A percentile compares a stretch with the other conserved stretches of the same genome.
phyloP scores from a whole-genome alignment of 2,797 vertebrate species.

The Megalops cyprinoides region DNA sequence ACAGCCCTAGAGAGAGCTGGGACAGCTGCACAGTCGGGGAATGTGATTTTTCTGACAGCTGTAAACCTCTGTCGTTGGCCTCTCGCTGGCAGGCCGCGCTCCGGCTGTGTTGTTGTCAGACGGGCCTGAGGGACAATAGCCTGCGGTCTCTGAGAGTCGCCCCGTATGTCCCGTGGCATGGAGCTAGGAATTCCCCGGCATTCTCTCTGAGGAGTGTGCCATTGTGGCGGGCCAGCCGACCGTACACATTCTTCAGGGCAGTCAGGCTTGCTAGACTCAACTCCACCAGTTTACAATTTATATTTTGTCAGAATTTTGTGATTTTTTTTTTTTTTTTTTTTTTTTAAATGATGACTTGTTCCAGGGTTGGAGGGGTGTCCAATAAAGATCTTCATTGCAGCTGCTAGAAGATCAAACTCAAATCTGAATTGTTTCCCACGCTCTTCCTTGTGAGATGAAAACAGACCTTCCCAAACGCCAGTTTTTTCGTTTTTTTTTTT shows the following conservation, averaged over 20 bases:
- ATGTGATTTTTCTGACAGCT: background rate
- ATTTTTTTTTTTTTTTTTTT: background rate
- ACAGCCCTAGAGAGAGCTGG: no score
- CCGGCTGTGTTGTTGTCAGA: conserved; percentile 1
- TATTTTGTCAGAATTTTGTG: background rate
- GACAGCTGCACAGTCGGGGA: no score
- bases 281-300: no score
- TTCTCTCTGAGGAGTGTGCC: conserved; percentile 6
- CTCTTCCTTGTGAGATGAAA: no score
- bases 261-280: conserved; percentile 4
- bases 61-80: conserved; percentile 5
- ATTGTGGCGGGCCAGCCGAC: conserved; percentile 1
- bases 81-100: conserved; percentile 7
- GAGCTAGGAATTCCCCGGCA: conserved; percentile 12
- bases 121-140: background rate
- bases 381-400: no score
- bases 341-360: no score
- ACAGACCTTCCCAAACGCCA: no score
- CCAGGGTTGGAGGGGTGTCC: no score
- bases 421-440: no score
- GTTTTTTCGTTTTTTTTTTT: no score
- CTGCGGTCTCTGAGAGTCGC: background rate
- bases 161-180: background rate
- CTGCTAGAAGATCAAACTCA: no score
- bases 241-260: conserved; percentile 2